Percentiles rank a stretch among this genome's conserved stretches.
Conservation (phyloP, 2,797 vertebrate genomes). For the Myioborus miniatus region DNA sequence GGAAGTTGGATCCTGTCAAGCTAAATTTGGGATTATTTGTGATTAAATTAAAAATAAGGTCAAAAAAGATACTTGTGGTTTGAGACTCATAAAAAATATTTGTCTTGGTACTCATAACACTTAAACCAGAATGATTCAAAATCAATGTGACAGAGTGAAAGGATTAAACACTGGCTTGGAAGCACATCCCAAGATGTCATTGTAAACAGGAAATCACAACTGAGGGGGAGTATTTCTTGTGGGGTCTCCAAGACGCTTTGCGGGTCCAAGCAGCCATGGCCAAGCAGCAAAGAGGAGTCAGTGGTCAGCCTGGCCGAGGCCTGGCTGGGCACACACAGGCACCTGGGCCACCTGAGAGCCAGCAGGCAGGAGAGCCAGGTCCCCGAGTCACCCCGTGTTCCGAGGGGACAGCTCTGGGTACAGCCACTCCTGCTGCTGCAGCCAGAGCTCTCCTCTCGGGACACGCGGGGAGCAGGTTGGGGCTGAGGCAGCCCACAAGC, state of each 20-base stretch:
- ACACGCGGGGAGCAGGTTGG: neutral
- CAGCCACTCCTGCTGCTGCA: neutral
- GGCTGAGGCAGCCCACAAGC: neutral
- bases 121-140: constrained; percentile 59
- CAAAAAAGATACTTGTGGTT: constrained; percentile 54
- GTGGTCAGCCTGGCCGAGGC: neutral
- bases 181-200: constrained; percentile 35
- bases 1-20: constrained; percentile 2
- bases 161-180: constrained; percentile 55
- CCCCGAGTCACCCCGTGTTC: accelerated
- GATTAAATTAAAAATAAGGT: constrained; percentile 54
- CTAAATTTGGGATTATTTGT: constrained; percentile 29
- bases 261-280: neutral
- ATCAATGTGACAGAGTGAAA: constrained; percentile 57
- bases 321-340: neutral
- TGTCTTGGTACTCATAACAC: constrained; percentile 47
- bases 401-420: neutral
- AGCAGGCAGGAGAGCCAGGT: accelerated
- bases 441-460: neutral
- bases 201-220: constrained; percentile 66
- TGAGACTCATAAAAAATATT: constrained; percentile 62
- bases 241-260: neutral
- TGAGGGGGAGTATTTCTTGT: constrained; percentile 49
- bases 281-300: neutral
- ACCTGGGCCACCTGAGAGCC: neutral